A percentile compares a stretch with the other conserved stretches of the same genome.
Conservation (phyloP, 2,113 vertebrate species). For the Notiomystis cincta region DNA sequence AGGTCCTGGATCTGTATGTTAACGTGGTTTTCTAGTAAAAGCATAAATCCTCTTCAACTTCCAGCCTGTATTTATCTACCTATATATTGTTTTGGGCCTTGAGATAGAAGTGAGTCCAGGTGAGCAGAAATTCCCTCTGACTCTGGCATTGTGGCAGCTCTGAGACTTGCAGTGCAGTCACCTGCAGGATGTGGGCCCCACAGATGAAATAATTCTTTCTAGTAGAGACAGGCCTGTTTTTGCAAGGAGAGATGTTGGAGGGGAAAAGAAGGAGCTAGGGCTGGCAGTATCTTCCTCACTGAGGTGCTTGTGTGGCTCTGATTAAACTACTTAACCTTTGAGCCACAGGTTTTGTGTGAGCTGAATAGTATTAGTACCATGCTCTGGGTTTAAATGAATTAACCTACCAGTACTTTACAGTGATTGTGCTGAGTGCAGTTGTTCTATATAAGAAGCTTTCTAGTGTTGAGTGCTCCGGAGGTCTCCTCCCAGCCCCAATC, state of each 20-base stretch:
- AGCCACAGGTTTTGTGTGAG: neutral
- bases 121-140: neutral
- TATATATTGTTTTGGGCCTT: neutral
- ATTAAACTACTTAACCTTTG: neutral
- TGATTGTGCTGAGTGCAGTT: neutral
- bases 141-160: fast-evolving
- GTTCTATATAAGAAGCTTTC: neutral
- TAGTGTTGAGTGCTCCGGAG: neutral
- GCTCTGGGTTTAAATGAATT: neutral
- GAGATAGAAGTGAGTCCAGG: neutral
- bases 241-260: neutral
- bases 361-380: neutral
- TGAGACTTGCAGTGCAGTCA: neutral
- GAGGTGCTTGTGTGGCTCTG: neutral
- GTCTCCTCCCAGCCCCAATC: neutral
- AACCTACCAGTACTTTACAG: neutral
- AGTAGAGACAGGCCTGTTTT: neutral
- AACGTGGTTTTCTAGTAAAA: neutral
- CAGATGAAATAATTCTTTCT: neutral
- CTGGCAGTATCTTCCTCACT: neutral
- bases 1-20: neutral
- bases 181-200: neutral
- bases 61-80: neutral
- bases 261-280: neutral
- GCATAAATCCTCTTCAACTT: neutral